These are phyloP conservation scores for Drosophila fuyamai DNA, from an alignment of 1,140 invertebrate genomes.

Conservation along the genomic window DNA sequence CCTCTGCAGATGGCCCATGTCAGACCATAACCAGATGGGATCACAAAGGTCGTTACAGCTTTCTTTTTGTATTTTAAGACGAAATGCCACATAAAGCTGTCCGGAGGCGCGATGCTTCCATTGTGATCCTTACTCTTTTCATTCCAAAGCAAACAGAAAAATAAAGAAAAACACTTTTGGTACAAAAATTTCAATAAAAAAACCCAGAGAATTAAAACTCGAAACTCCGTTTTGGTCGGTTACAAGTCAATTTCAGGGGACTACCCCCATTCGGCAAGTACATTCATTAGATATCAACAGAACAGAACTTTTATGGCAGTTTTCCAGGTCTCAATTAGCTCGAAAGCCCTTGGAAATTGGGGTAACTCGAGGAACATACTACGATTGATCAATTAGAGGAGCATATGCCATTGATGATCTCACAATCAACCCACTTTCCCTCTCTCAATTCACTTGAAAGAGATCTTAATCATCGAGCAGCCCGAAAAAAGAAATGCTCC, in stretches of 20 bases:
- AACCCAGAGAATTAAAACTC: constrained; percentile 12
- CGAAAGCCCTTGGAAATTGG: constrained; percentile 53
- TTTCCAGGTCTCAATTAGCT: constrained; percentile 71
- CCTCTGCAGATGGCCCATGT: constrained; percentile 74
- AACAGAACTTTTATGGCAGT: constrained; percentile 23
- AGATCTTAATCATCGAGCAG: constrained; percentile 72
- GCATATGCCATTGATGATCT: constrained; percentile 65
- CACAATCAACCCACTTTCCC: constrained; percentile 68
- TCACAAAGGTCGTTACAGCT: constrained; percentile 70
- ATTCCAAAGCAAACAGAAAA: constrained; percentile 25
- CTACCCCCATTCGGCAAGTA: constrained; percentile 6
- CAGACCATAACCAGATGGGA: constrained; percentile 60
- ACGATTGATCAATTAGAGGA: constrained; percentile 46
- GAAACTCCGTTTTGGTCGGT: constrained; percentile 16
- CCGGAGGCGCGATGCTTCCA: constrained; percentile 55
- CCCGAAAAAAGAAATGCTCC: constrained; percentile 18
- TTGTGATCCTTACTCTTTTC: constrained; percentile 46
- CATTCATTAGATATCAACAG: constrained; percentile 30
- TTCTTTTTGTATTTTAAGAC: constrained; percentile 31
- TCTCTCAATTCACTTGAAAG: constrained; percentile 48
- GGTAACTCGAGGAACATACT: constrained; percentile 13
- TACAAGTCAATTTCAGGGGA: constrained; percentile 48
- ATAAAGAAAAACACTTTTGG: constrained; percentile 30
- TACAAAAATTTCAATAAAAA: constrained; percentile 23
- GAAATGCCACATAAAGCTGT: constrained; percentile 56